Percentiles rank a stretch among this genome's conserved stretches.
Evolutionary conservation across 2,888 invertebrate species (phyloP).

Genomic region (Autographa gamma): DNA sequence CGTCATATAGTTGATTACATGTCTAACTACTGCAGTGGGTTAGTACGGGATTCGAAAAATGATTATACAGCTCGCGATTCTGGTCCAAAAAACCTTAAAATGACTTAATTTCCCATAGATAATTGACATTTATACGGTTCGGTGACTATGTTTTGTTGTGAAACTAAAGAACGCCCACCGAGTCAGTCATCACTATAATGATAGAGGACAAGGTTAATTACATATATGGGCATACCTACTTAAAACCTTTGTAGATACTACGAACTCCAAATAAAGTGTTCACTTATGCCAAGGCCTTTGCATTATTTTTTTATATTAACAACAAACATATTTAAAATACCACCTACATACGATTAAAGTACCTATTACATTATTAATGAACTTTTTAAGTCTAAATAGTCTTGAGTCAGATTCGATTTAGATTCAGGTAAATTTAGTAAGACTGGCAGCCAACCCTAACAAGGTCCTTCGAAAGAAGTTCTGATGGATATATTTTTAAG

Average conservation of each 20-base stretch:
- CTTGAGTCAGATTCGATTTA: no score
- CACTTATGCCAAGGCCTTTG: not conserved
- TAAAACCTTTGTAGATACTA: constrained; percentile 7
- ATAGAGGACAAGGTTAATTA: constrained; percentile 23
- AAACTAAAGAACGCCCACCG: constrained; percentile 28
- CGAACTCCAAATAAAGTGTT: not conserved
- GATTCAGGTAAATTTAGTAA: no score
- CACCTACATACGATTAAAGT: no score
- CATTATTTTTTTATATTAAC: not conserved
- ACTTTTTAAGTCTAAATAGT: not conserved
- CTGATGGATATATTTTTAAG: no score
- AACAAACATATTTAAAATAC: not conserved
- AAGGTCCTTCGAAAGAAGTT: no score
- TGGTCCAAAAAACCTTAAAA: constrained; percentile 1
- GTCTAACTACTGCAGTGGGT: not conserved
- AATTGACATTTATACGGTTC: not conserved
- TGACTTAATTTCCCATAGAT: not conserved
- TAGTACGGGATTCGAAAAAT: not conserved
- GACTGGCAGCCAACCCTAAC: no score
- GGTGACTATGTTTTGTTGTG: constrained; percentile 23
- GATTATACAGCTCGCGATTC: not conserved
- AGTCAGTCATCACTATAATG: constrained; percentile 9
- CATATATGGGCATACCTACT: constrained; percentile 10
- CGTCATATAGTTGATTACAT: not conserved
- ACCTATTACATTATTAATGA: no score